A percentile compares a stretch with the other conserved stretches of the same genome.
Conservation (phyloP, 2,888 invertebrate genomes). For the Papilio demoleus region DNA sequence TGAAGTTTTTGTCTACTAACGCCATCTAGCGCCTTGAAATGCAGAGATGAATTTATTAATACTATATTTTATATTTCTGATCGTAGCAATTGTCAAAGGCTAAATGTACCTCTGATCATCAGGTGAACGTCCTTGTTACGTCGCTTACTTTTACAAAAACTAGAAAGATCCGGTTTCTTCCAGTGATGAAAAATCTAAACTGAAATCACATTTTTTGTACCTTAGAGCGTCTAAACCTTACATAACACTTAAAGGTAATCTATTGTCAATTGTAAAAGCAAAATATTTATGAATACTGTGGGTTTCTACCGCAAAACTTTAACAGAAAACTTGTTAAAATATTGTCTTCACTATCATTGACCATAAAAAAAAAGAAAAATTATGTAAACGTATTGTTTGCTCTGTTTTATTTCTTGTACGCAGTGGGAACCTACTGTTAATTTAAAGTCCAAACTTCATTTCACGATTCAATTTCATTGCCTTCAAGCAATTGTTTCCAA, state of each 20-base stretch:
- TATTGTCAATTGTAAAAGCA: not conserved
- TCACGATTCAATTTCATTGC: conserved; percentile 13
- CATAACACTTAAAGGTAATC: not conserved
- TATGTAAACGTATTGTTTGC: too few species aligned
- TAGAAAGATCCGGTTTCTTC: not conserved
- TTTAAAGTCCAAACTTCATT: conserved; percentile 5
- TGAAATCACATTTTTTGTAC: not conserved
- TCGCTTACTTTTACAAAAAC: not conserved
- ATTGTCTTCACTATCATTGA: not conserved
- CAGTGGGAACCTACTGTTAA: not conserved
- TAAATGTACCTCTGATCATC: not conserved
- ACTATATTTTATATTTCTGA: too few species aligned
- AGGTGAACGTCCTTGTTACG: not conserved
- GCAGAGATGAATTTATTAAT: not conserved
- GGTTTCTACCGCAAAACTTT: not conserved
- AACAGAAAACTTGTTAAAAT: not conserved
- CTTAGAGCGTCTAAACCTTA: not conserved
- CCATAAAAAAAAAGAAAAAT: not conserved
- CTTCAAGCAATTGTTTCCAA: conserved; percentile 21
- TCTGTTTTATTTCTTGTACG: not conserved
- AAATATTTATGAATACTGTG: not conserved
- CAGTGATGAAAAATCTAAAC: not conserved
- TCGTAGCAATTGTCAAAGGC: not conserved
- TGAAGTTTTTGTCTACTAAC: not conserved
- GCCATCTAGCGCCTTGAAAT: not conserved